A percentile compares a stretch with the other conserved stretches of the same genome.
Evolutionary conservation across 2,797 vertebrate genomes (phyloP).

Genomic region (Varecia variegata): DNA sequence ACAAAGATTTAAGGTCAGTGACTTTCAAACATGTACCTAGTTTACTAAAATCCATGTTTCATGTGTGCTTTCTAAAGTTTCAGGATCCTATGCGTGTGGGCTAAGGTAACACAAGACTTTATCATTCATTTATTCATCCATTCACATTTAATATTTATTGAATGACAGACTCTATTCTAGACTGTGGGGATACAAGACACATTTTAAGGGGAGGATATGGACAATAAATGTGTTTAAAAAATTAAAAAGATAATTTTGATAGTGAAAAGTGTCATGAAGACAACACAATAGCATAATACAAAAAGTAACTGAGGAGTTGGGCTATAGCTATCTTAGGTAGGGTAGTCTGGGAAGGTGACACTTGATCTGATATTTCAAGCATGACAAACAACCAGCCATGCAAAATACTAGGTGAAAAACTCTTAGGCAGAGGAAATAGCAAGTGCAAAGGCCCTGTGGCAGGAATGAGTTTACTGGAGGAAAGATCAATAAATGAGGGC

Average conservation of each 20-base stretch:
- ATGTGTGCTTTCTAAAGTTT: not conserved
- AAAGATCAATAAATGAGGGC: not conserved
- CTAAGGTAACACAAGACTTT: not conserved
- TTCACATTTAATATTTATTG: not conserved
- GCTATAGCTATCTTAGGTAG: not conserved
- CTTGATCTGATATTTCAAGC: not conserved
- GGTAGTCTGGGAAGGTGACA: not conserved
- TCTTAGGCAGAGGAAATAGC: not conserved
- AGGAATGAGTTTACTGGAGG: not conserved
- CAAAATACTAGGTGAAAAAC: not conserved
- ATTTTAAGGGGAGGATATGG: not conserved
- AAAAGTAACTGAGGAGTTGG: not conserved
- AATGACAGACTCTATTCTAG: not conserved
- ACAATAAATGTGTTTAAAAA: constrained; percentile 11
- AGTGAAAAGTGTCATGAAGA: constrained; percentile 1
- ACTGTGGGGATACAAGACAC: not conserved
- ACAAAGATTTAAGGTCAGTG: not conserved
- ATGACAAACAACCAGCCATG: not conserved
- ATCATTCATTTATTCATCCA: not conserved
- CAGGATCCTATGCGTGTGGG: not conserved
- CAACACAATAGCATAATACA: not conserved
- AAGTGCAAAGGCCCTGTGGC: not conserved
- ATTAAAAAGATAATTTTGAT: not conserved
- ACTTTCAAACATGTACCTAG: not conserved
- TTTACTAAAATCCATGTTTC: not conserved